These are phyloP conservation scores for Ondatra zibethicus DNA, from an alignment of 2,113 vertebrate species.

Conservation along the genomic window DNA sequence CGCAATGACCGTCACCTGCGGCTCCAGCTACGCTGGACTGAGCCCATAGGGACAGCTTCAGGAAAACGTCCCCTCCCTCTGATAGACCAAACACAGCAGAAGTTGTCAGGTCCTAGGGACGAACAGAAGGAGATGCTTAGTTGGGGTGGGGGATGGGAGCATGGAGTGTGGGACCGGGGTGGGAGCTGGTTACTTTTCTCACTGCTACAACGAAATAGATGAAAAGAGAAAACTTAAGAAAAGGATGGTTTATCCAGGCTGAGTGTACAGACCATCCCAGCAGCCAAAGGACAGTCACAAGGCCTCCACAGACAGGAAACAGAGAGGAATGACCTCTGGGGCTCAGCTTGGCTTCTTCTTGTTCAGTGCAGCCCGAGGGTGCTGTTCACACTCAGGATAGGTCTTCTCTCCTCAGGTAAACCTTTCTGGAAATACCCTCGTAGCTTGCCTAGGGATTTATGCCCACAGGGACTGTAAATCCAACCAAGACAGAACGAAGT, in stretches of 20 bases:
- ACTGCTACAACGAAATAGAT: not conserved
- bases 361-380: not conserved
- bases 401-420: not conserved
- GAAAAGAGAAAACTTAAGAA: not conserved
- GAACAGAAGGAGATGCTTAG: not conserved
- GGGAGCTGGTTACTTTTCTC: not conserved
- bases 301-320: not conserved
- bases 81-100: not conserved
- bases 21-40: not conserved
- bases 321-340: too few relatives aligned
- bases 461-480: not conserved
- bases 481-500: not conserved
- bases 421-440: not conserved
- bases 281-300: not conserved
- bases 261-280: not conserved
- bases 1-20: fast-evolving
- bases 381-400: not conserved
- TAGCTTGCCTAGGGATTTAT: not conserved
- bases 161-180: too few relatives aligned
- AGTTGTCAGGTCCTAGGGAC: not conserved
- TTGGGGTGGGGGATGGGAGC: not conserved
- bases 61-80: not conserved
- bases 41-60: not conserved
- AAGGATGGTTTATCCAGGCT: not conserved
- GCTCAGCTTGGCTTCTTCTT: not conserved